Evolutionary conservation across 2,113 vertebrate genomes (phyloP).

Genomic region (Phyllopteryx taeniolatus): DNA sequence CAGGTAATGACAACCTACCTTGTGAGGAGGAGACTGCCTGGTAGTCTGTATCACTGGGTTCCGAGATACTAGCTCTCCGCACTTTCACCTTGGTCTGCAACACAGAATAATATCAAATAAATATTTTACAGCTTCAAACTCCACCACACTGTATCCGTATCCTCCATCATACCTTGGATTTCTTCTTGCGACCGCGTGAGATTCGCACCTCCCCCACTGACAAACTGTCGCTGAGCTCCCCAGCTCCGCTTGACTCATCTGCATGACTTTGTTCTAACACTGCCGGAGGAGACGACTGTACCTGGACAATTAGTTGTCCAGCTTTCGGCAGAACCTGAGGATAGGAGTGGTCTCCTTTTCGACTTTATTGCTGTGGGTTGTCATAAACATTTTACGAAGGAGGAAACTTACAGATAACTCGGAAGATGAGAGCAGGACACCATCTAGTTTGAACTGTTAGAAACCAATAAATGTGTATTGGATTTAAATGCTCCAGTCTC

Average conservation of each 20-base stretch:
- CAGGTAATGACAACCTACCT: slow-evolving; percentile 53
- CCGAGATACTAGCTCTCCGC: slow-evolving; percentile 89
- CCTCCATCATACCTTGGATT: slow-evolving; percentile 71
- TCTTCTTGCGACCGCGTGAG: slow-evolving; percentile 66
- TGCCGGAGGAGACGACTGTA: slow-evolving; percentile 52
- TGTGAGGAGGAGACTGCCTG: slow-evolving; percentile 54
- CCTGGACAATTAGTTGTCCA: slow-evolving; percentile 56
- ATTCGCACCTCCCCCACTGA: slow-evolving; percentile 66
- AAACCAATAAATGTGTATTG: neutral
- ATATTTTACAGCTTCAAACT: neutral
- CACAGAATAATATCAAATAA: neutral
- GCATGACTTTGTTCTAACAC: slow-evolving; percentile 60
- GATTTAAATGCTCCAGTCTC: neutral
- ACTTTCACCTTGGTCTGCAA: slow-evolving; percentile 85
- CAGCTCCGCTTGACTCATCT: slow-evolving; percentile 81
- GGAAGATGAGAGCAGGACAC: slow-evolving; percentile 72
- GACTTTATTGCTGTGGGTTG: neutral
- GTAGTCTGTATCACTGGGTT: slow-evolving; percentile 85
- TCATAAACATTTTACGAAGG: neutral
- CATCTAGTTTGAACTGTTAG: slow-evolving; percentile 86
- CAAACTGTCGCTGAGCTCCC: slow-evolving; percentile 84
- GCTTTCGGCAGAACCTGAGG: slow-evolving; percentile 74
- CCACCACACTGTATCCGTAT: neutral
- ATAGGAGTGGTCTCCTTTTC: neutral
- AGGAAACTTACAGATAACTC: slow-evolving; percentile 81